Evolutionary conservation across 2,113 vertebrate species (phyloP).

Genomic region (Mohoua ochrocephala): DNA sequence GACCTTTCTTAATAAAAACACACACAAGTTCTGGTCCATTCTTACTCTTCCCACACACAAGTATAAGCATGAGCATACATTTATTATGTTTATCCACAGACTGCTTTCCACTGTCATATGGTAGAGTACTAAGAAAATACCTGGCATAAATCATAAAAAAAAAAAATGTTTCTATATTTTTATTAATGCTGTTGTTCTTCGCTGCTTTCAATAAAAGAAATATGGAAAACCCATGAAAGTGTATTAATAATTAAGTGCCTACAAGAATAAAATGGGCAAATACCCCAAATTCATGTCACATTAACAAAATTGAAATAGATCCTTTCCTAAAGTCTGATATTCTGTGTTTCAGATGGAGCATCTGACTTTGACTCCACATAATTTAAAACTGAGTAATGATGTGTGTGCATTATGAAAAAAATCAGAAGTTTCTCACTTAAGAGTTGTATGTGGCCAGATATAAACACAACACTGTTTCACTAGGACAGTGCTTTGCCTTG

Average conservation of each 20-base stretch:
- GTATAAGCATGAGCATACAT: neutral
- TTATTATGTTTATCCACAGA: neutral
- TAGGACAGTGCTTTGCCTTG: neutral
- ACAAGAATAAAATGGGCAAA: neutral
- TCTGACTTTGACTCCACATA: neutral
- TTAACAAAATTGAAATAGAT: neutral
- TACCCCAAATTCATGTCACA: neutral
- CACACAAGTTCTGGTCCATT: neutral
- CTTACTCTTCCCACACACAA: neutral
- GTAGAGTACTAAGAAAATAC: neutral
- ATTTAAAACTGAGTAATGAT: neutral
- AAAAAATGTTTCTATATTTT: neutral
- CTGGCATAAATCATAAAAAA: neutral
- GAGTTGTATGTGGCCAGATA: neutral
- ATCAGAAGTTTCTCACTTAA: neutral
- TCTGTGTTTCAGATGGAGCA: neutral
- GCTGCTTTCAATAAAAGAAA: neutral
- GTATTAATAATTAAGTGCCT: neutral
- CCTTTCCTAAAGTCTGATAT: neutral
- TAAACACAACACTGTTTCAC: neutral
- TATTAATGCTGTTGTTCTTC: neutral
- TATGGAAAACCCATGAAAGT: neutral
- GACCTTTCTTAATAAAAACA: conserved; percentile 12
- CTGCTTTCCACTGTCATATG: neutral
- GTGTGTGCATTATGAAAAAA: neutral